These are phyloP conservation scores for Remorina albescens DNA, from an alignment of 2,797 vertebrate genomes.

Conservation along the genomic window DNA sequence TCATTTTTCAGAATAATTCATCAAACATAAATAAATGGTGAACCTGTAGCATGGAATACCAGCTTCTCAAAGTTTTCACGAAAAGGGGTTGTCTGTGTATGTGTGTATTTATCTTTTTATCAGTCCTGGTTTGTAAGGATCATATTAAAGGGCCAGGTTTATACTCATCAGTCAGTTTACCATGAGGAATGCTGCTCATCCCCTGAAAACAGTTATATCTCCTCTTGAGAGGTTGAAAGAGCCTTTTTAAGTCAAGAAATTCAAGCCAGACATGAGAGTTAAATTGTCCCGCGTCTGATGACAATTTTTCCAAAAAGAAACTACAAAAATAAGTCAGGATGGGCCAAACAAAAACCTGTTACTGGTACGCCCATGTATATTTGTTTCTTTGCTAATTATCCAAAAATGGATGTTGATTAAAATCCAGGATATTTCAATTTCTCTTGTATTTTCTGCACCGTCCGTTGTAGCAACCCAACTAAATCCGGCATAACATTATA, in stretches of 20 bases:
- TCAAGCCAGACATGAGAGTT: not conserved
- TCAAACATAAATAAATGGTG: not conserved
- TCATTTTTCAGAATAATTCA: not conserved
- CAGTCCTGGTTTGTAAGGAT: not conserved
- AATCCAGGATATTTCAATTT: not conserved
- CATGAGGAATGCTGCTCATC: not conserved
- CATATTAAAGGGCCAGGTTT: not conserved
- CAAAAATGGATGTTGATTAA: not conserved
- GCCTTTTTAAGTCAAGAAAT: not conserved
- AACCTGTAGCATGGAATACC: not conserved
- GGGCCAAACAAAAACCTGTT: not conserved
- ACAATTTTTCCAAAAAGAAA: not conserved
- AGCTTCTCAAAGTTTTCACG: not conserved
- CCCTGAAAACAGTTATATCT: not conserved
- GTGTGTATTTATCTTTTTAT: not conserved
- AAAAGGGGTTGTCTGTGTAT: not conserved
- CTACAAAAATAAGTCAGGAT: too few relatives aligned
- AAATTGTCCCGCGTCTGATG: not conserved
- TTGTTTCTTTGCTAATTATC: not conserved
- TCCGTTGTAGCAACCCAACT: not conserved
- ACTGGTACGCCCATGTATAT: not conserved
- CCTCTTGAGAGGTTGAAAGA: not conserved
- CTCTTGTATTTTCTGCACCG: not conserved
- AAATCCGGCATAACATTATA: not conserved
- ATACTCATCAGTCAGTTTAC: not conserved